Base-by-base conservation (phyloP, 2,113 vertebrate genomes). In the Megalops atlanticus region DNA sequence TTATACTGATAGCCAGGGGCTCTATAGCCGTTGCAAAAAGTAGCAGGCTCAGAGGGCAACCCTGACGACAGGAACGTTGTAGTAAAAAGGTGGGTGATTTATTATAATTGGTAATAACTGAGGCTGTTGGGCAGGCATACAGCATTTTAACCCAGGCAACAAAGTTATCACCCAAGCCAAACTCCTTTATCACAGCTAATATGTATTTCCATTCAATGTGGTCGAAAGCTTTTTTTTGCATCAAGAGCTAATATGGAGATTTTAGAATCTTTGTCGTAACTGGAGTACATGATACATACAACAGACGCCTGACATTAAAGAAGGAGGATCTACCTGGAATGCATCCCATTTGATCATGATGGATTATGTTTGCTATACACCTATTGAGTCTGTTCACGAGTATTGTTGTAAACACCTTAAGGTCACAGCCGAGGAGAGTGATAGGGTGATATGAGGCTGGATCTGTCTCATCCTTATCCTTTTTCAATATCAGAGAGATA, bases 381-480 rank as follows among this genome's bases (percentile, higher is more conserved):
- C 40, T 76, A 31, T 83, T 45, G 21, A 79, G 40, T 45, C 41
- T 71, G 58, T 79, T 43, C 39, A 58, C 54, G 4, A 70, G 39
- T 68, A 79, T 69, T 33, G 69, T 79, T 31, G 54, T 40, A 24
- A 69, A 69, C 12, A 79, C 58, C 0, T 79, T 79, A 31, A 43
- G 38, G 16, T 54, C 12, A 41, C 27, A 74, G 36, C 35, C 54
- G 11, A 68, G 7, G 47, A 84, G 78, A 36, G 76, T 39, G 11
- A 84, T 72, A 8, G 80, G 80, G 4, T 7, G 35, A 35, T 70
- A 84, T 10, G 47, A 75, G 68, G 72, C 36, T 15, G 72, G 24
- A 31, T 81, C 72, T 14, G 76, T 84, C 31, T 74, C 54, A n/a
- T 78, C n/a, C n/a, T n/a, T n/a, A n/a, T n/a, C n/a, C n/a, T n/a